These are phyloP conservation scores for Akabosia matsudoensis DNA, from an alignment of 1,140 invertebrate species.

Conservation along the genomic window DNA sequence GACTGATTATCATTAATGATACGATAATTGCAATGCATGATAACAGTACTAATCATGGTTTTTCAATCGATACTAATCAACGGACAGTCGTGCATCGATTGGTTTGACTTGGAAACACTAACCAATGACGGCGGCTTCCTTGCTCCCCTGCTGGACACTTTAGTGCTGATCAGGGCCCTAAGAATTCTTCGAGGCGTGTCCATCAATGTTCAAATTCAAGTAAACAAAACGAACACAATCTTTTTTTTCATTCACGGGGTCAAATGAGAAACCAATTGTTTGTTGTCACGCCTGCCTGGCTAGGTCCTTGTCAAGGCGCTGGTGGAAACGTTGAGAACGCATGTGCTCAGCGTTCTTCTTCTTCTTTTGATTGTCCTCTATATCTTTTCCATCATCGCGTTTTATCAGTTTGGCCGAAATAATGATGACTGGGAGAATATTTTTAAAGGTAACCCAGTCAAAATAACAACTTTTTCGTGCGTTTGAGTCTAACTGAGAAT, in stretches of 20 bases:
- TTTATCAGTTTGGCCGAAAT: constrained; percentile 30
- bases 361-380: constrained; percentile 40
- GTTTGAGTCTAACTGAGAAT: background rate
- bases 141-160: no score
- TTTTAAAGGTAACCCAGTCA: background rate
- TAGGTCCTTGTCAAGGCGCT: constrained; percentile 36
- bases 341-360: constrained; percentile 40
- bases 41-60: no score
- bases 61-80: no score
- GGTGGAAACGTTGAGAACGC: constrained; percentile 37
- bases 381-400: constrained; percentile 36
- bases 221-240: no score
- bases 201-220: constrained; percentile 38
- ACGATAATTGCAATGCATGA: no score
- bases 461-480: background rate
- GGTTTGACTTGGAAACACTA: no score
- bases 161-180: no score
- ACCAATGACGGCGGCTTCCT: no score
- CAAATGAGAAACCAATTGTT: background rate
- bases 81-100: no score
- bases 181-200: constrained; percentile 40
- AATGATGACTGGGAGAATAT: constrained; percentile 35
- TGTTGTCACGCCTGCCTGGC: no score
- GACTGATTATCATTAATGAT: no score
- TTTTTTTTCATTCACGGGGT: background rate